Evolutionary conservation across 2,113 vertebrate species (phyloP).

Genomic region (Halcyon senegalensis): DNA sequence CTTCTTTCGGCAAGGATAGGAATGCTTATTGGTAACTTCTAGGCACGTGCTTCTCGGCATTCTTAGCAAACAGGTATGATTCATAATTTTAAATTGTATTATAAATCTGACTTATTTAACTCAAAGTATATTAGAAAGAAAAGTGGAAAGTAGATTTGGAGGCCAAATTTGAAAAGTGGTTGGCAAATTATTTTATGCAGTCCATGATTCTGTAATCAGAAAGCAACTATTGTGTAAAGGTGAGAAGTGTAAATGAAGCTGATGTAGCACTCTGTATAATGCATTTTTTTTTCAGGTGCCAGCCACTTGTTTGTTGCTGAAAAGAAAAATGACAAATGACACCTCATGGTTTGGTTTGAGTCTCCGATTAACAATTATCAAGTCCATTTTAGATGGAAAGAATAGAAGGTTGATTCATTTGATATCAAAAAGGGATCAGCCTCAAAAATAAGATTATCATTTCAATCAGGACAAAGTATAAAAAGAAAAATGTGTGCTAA

Average conservation of each 20-base stretch:
- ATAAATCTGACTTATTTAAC: background rate
- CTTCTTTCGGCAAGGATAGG: background rate
- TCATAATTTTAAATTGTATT: background rate
- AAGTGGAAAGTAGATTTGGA: background rate
- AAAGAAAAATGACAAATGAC: conserved; percentile 3
- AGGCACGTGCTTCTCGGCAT: background rate
- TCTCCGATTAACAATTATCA: background rate
- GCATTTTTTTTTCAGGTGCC: background rate
- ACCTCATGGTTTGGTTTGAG: background rate
- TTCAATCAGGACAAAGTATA: background rate
- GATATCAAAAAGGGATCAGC: background rate
- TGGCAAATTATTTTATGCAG: background rate
- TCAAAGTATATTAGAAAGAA: background rate
- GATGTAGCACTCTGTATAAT: background rate
- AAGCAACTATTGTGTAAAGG: background rate
- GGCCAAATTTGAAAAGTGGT: background rate
- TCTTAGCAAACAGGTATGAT: background rate
- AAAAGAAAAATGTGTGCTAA: background rate
- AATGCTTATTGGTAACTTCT: background rate
- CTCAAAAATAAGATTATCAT: background rate
- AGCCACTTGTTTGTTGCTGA: conserved; percentile 7
- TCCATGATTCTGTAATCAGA: background rate
- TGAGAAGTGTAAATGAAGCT: background rate
- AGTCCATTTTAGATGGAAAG: background rate
- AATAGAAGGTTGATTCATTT: background rate